phyloP scores from a whole-genome alignment of 2,113 vertebrate genomes.

The Melanostigma gelatinosum region DNA sequence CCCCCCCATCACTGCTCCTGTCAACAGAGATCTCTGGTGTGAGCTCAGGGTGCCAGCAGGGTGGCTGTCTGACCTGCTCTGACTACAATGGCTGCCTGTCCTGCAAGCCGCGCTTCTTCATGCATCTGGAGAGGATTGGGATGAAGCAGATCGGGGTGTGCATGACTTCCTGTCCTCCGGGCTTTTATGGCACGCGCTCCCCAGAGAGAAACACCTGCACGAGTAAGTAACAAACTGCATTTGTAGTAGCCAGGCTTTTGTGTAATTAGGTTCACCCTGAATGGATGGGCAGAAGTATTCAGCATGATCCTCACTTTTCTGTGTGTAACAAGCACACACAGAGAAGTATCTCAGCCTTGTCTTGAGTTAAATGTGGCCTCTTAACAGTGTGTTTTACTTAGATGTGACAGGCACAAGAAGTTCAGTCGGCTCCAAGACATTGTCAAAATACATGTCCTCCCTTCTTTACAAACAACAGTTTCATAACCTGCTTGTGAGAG shows the following conservation, averaged over 20 bases:
- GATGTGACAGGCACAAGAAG: constrained; percentile 3
- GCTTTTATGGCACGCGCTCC: constrained; percentile 95
- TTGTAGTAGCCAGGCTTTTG: not conserved
- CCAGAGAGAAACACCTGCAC: constrained; percentile 97
- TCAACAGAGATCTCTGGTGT: constrained; percentile 89
- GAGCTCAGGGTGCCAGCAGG: constrained; percentile 94
- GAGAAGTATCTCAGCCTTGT: constrained; percentile 5
- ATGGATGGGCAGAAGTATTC: not conserved
- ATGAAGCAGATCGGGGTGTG: constrained; percentile 98
- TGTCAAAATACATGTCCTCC: constrained; percentile 13
- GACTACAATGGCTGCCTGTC: constrained; percentile 98
- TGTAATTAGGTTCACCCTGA: not conserved
- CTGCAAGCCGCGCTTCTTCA: constrained; percentile 97
- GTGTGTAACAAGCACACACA: not conserved
- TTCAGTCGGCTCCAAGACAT: not conserved
- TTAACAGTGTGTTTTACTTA: constrained; percentile 31
- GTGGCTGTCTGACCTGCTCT: constrained; percentile 97
- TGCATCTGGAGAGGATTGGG: constrained; percentile 96
- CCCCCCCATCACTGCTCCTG: constrained; percentile 58
- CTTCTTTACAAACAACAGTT: constrained; percentile 22
- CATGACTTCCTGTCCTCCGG: constrained; percentile 94
- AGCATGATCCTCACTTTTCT: not conserved
- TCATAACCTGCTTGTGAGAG: constrained; percentile 1
- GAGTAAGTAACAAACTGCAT: constrained; percentile 81
- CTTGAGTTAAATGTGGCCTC: constrained; percentile 4